Evolutionary conservation across 2,888 invertebrate species (phyloP), one percentile per base, ranked within the genome.

Genomic region (Pelosia muscerda): DNA sequence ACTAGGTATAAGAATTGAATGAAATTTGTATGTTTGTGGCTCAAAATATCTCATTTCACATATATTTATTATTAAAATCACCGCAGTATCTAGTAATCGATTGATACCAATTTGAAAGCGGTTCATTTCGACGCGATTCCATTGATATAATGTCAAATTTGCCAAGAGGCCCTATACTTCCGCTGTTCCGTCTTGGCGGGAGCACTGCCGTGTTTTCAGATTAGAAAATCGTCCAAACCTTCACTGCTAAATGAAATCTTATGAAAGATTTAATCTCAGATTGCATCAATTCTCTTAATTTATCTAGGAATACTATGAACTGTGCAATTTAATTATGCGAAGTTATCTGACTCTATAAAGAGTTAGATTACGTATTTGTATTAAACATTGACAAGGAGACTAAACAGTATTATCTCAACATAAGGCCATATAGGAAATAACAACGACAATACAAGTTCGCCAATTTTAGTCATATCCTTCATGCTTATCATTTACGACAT

Each of bases 391-490:
- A 22, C 34, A 34, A 23, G 23, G 9, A 38, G 34, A 22, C 34
- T 23, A 23, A 59, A 38, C 34, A n/a, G n/a, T n/a, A 57, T 57
- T n/a, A 58, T 34, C 34, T 59, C 15, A 23, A 34, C 8, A 59
- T 49, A 49, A 15, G 59, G 5, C 23, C 22, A 4, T 19, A 49
- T 34, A 22, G 34, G 19, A 56, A 34, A 59, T 8, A 23, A 23
- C 23, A 22, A 23, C 15, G 59, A 2, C 49, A 49, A 49, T 0
- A 49, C n/a, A 59, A 23, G 23, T 34, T 23, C 15, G 15, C 58
- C 59, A 23, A 34, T 38, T 59, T 23, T 59, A 23, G 59, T 59
- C 31, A 34, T 23, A 38, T 38, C n/a, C 34, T 59, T 34, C 34
- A 34, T 38, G 34, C 15, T 58, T 6, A 26, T 34, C 58, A 22